These are phyloP conservation scores for Gryllus bimaculatus DNA, from an alignment of 1,140 invertebrate genomes.

Conservation along the genomic window DNA sequence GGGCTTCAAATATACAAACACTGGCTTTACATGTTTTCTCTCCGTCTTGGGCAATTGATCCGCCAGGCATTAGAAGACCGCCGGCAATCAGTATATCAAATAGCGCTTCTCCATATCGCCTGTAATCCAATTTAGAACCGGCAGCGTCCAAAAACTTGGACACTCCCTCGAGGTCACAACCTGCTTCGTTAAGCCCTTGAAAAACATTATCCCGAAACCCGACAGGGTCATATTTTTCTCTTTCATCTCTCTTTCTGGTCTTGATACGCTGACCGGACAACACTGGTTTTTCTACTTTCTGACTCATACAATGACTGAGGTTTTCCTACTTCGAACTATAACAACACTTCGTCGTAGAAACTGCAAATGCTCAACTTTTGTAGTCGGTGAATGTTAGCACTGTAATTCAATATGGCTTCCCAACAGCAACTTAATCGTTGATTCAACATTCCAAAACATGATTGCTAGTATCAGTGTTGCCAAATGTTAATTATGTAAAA, in stretches of 20 bases:
- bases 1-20: conserved; percentile 74
- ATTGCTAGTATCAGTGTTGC: no score
- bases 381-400: no score
- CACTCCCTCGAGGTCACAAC: conserved; percentile 81
- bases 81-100: conserved; percentile 97
- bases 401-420: no score
- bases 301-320: conserved; percentile 95
- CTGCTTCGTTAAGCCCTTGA: conserved; percentile 83
- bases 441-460: no score
- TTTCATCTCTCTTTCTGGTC: conserved; percentile 99
- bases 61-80: conserved; percentile 74
- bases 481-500: no score
- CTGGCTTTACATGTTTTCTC: conserved; percentile 73
- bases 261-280: conserved; percentile 99
- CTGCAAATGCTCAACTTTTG: no score
- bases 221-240: conserved; percentile 96
- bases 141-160: conserved; percentile 88
- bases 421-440: no score
- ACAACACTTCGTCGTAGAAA: background rate
- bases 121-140: conserved; percentile 91
- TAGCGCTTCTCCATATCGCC: conserved; percentile 91
- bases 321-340: background rate
- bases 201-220: conserved; percentile 94
- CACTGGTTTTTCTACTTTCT: conserved; percentile 99
- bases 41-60: conserved; percentile 80